These are phyloP conservation scores for Caenorhabditis doughertyi DNA, from an alignment of 2,888 invertebrate genomes.

Conservation along the genomic window DNA sequence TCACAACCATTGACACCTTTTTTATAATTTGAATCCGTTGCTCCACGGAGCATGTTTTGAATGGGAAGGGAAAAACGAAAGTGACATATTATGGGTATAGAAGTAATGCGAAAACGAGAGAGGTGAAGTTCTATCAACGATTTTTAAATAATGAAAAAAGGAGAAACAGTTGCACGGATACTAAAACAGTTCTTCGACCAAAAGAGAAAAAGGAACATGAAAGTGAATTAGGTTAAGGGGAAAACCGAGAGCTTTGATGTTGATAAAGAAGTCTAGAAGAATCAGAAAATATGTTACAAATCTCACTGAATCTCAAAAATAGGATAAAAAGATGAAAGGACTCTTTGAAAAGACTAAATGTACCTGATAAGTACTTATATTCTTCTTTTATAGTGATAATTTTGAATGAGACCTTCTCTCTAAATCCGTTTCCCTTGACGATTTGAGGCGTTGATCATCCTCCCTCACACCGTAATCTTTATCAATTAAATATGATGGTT, in stretches of 20 bases:
- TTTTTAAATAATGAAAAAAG: background rate
- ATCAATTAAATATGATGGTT: conserved; percentile 17
- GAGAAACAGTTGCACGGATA: background rate
- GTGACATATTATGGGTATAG: background rate
- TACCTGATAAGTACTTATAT: background rate
- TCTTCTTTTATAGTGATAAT: conserved; percentile 5
- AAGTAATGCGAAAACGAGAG: background rate
- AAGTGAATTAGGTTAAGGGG: background rate
- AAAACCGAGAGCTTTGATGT: too few species aligned
- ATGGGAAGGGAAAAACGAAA: background rate
- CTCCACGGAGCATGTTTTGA: background rate
- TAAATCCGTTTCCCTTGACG: conserved; percentile 29
- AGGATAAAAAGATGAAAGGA: background rate
- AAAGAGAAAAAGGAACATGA: background rate
- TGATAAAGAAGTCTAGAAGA: too few species aligned
- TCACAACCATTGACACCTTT: background rate
- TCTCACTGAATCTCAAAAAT: too few species aligned
- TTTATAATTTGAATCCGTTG: background rate
- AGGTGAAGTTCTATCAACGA: background rate
- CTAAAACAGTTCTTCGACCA: background rate
- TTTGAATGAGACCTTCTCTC: background rate
- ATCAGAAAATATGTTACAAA: too few species aligned
- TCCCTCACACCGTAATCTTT: background rate
- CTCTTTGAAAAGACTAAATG: background rate
- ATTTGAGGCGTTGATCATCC: conserved; percentile 13